Percentiles rank a stretch among this genome's conserved stretches.
Conservation (phyloP, 2,888 invertebrate genomes). For the Xestia xanthographa region DNA sequence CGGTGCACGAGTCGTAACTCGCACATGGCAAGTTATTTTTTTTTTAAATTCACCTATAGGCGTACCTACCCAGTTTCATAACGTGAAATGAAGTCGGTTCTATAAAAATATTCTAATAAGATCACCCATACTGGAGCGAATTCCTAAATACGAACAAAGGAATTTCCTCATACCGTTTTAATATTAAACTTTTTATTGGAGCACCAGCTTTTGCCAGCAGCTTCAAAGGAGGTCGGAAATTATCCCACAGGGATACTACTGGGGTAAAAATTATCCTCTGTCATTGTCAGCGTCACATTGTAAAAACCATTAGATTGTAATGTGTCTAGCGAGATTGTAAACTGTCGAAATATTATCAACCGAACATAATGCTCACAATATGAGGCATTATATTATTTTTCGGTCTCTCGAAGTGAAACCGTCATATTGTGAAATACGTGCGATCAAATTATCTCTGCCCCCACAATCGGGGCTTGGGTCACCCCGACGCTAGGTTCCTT, state of each 20-base stretch:
- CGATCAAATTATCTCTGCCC: too few relatives aligned
- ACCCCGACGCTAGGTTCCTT: too few relatives aligned
- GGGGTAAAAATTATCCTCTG: neutral
- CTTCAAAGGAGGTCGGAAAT: neutral
- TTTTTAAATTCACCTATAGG: neutral
- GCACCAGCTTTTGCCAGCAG: neutral
- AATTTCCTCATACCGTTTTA: constrained; percentile 7
- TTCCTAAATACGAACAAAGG: neutral
- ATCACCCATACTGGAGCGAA: neutral
- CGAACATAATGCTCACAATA: too few relatives aligned
- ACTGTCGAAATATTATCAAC: too few relatives aligned
- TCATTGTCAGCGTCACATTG: too few relatives aligned
- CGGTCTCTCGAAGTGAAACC: too few relatives aligned
- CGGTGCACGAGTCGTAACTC: too few relatives aligned
- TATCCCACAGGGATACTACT: neutral
- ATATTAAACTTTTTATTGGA: constrained; percentile 6
- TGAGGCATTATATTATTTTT: too few relatives aligned
- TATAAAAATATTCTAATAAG: constrained; percentile 23
- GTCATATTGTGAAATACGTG: too few relatives aligned
- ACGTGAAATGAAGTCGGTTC: constrained; percentile 5
- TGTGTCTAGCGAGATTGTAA: too few relatives aligned
- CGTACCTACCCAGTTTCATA: constrained; percentile 29
- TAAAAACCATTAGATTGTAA: too few relatives aligned
- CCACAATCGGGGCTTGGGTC: too few relatives aligned
- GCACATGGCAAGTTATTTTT: neutral